These are phyloP conservation scores for Mionectes macconnelli DNA, from an alignment of 2,113 vertebrate species.

Conservation along the genomic window DNA sequence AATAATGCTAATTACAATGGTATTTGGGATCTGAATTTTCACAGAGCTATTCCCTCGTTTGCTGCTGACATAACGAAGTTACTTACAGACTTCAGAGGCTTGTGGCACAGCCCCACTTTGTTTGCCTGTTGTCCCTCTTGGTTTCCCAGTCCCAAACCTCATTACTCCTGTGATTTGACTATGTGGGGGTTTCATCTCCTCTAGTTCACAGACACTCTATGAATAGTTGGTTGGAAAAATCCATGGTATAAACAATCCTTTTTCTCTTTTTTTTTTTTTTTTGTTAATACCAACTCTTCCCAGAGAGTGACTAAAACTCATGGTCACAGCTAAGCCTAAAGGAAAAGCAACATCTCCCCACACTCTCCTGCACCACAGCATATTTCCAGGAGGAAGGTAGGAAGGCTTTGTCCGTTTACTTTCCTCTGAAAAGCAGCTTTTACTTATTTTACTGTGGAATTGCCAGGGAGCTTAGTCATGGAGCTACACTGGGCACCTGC, in stretches of 20 bases:
- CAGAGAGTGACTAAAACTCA: not conserved
- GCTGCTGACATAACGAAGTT: conserved; percentile 63
- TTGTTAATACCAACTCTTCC: not conserved
- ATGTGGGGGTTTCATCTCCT: not conserved
- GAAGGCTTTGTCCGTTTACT: not conserved
- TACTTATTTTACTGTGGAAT: not conserved
- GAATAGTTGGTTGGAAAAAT: not conserved
- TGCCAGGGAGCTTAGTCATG: not conserved
- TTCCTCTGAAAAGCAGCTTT: not conserved
- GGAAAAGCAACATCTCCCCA: not conserved
- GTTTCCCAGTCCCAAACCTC: conserved; percentile 28
- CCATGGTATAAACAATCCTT: not conserved
- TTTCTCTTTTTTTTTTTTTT: rapidly evolving
- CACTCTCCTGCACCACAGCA: rapidly evolving
- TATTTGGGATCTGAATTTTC: conserved; percentile 71
- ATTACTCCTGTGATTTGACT: not conserved
- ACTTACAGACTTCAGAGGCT: conserved; percentile 30
- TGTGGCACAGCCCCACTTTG: not conserved
- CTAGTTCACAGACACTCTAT: not conserved
- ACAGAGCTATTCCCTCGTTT: conserved; percentile 69
- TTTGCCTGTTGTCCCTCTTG: not conserved
- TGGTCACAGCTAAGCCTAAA: not conserved
- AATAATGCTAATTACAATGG: conserved; percentile 78
- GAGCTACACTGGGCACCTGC: not conserved
- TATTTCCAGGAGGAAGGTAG: not conserved